Percentiles rank a stretch among this genome's conserved stretches.
Conservation (phyloP, 2,888 invertebrate genomes). For the Scaptomyza parva region DNA sequence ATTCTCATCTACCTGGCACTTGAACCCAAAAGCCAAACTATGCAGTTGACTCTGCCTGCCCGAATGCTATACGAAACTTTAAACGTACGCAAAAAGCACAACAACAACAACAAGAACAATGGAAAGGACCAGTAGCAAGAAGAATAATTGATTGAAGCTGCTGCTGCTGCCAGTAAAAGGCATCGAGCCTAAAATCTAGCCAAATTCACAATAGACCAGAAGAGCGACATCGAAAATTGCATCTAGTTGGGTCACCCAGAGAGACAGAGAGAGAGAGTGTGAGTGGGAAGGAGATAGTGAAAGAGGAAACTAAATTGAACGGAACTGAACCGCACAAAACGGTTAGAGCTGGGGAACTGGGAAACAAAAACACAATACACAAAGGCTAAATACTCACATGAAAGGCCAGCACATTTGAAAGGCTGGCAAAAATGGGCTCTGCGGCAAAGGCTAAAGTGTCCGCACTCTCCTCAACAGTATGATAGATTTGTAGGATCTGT, state of each 20-base stretch:
- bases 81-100: constrained; percentile 47
- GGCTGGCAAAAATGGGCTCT: constrained; percentile 94
- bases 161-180: constrained; percentile 44
- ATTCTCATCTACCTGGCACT: constrained; percentile 50
- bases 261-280: constrained; percentile 1
- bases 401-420: constrained; percentile 94
- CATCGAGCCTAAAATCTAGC: constrained; percentile 32
- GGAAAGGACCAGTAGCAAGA: constrained; percentile 30
- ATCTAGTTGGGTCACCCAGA: constrained; percentile 42
- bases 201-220: constrained; percentile 39
- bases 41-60: constrained; percentile 71
- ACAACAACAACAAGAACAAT: constrained; percentile 22
- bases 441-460: constrained; percentile 97
- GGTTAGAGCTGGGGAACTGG: constrained; percentile 11
- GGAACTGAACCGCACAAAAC: constrained; percentile 14
- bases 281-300: neutral
- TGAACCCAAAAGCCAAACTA: constrained; percentile 66
- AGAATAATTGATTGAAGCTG: constrained; percentile 36
- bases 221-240: constrained; percentile 66
- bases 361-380: constrained; percentile 4
- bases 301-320: constrained; percentile 15
- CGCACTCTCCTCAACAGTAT: constrained; percentile 92
- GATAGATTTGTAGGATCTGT: constrained; percentile 88
- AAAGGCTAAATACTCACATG: constrained; percentile 87
- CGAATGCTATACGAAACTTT: constrained; percentile 62